A percentile compares a stretch with the other conserved stretches of the same genome.
phyloP scores from a whole-genome alignment of 2,797 vertebrate species.

The Peromyscus eremicus region DNA sequence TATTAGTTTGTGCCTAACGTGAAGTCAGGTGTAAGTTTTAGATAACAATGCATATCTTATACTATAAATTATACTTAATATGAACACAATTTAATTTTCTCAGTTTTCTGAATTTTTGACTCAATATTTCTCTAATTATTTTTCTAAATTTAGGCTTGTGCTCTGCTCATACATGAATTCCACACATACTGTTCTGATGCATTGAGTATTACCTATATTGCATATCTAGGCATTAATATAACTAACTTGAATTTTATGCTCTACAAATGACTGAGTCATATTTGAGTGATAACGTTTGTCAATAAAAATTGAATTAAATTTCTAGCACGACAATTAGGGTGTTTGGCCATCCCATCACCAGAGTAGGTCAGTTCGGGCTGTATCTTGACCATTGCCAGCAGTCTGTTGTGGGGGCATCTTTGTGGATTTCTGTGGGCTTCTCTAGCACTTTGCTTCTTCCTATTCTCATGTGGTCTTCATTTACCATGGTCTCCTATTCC shows the following conservation, averaged over 20 bases:
- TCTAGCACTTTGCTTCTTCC: no score
- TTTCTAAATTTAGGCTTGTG: conserved; percentile 27
- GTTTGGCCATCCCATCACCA: no score
- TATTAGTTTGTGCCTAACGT: conserved; percentile 2
- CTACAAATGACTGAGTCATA: conserved; percentile 84
- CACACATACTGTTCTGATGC: not conserved
- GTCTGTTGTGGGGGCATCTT: no score
- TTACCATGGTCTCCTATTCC: no score
- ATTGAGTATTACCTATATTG: not conserved
- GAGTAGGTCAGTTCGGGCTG: no score
- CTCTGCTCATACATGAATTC: not conserved
- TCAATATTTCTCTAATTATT: conserved; percentile 28
- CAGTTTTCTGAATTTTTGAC: not conserved
- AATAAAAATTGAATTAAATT: conserved; percentile 73
- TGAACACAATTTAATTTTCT: not conserved
- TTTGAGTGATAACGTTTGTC: conserved; percentile 81
- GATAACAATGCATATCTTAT: not conserved
- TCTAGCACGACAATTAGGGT: no score
- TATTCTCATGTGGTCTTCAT: no score
- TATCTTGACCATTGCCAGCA: no score
- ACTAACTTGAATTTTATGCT: conserved; percentile 78
- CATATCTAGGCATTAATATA: conserved; percentile 76
- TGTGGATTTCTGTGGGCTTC: no score
- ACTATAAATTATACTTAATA: not conserved
- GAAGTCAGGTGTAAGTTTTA: not conserved